These are phyloP conservation scores for Oscheius sp. DNA, from an alignment of 2,888 invertebrate genomes.

Conservation along the genomic window DNA sequence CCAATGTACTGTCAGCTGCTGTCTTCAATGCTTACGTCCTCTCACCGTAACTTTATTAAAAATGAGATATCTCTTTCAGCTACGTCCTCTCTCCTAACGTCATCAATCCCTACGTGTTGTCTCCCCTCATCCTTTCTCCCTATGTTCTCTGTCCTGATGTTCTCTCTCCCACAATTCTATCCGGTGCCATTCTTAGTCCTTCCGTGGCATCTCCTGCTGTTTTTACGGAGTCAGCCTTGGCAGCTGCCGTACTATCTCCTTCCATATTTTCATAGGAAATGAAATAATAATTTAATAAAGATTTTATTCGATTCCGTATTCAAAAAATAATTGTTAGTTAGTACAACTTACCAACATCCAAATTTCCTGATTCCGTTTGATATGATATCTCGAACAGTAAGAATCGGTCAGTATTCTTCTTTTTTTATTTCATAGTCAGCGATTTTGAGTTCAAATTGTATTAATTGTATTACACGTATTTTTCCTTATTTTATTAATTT, in stretches of 20 bases:
- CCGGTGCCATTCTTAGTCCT: slow-evolving; percentile 48
- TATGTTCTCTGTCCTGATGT: slow-evolving; percentile 50
- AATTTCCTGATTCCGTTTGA: no score
- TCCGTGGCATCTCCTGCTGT: slow-evolving; percentile 55
- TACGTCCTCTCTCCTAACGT: slow-evolving; percentile 46
- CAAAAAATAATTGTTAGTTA: background rate
- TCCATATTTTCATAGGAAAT: slow-evolving; percentile 28
- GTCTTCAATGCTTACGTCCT: slow-evolving; percentile 63
- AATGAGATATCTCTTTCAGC: background rate
- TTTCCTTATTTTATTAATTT: no score
- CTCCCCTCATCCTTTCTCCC: slow-evolving; percentile 55
- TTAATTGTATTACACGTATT: no score
- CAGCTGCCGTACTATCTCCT: slow-evolving; percentile 53
- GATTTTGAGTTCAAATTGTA: no score
- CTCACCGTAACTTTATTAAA: slow-evolving; percentile 48
- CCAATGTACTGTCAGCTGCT: slow-evolving; percentile 58
- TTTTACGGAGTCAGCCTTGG: slow-evolving; percentile 55
- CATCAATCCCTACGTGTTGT: slow-evolving; percentile 39
- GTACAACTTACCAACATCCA: no score
- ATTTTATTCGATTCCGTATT: background rate
- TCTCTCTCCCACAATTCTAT: slow-evolving; percentile 54
- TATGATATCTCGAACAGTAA: no score
- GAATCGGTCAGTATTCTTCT: no score
- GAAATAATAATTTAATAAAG: slow-evolving; percentile 1
- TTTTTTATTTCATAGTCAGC: no score